Percentiles rank a stretch among this genome's conserved stretches.
Evolutionary conservation across 23 tunicate species (phyloP).

Genomic region (Phallusia fumigata): DNA sequence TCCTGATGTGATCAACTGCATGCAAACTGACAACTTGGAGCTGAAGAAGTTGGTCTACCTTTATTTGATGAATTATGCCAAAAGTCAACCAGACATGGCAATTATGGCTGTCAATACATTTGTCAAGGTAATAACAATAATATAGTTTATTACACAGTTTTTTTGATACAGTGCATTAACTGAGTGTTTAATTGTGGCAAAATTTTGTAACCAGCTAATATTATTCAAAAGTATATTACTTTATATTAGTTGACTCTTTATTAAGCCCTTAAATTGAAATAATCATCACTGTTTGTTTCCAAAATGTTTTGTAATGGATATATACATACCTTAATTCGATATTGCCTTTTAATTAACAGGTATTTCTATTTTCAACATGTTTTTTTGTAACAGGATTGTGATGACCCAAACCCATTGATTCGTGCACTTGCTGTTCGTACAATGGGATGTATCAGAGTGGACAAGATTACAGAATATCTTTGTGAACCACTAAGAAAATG

Average conservation of each 20-base stretch:
- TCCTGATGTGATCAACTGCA: slow-evolving; percentile 99
- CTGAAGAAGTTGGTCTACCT: slow-evolving; percentile 95
- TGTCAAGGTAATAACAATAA: slow-evolving; percentile 51
- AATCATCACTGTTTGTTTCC: too few species aligned
- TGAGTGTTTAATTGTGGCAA: too few species aligned
- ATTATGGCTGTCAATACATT: slow-evolving; percentile 99
- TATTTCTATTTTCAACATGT: not conserved
- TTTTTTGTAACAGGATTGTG: slow-evolving; percentile 69
- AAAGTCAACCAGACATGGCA: slow-evolving; percentile 98
- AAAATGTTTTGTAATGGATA: too few species aligned
- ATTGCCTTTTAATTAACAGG: too few species aligned
- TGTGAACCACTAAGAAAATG: slow-evolving; percentile 98
- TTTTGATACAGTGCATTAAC: not conserved
- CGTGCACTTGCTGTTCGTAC: slow-evolving; percentile 98
- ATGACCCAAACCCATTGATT: slow-evolving; percentile 97
- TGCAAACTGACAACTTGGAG: slow-evolving; percentile 99
- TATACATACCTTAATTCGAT: too few species aligned
- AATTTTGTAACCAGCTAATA: too few species aligned
- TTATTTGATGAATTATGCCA: slow-evolving; percentile 98
- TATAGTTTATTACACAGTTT: too few species aligned
- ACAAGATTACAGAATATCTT: slow-evolving; percentile 97
- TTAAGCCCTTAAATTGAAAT: too few species aligned
- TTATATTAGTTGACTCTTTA: too few species aligned
- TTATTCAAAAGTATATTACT: too few species aligned
- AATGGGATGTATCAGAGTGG: slow-evolving; percentile 99